A percentile compares a stretch with the other conserved stretches of the same genome.
Conservation (phyloP, 1,140 invertebrate genomes). For the Hylyphantes graminicola region DNA sequence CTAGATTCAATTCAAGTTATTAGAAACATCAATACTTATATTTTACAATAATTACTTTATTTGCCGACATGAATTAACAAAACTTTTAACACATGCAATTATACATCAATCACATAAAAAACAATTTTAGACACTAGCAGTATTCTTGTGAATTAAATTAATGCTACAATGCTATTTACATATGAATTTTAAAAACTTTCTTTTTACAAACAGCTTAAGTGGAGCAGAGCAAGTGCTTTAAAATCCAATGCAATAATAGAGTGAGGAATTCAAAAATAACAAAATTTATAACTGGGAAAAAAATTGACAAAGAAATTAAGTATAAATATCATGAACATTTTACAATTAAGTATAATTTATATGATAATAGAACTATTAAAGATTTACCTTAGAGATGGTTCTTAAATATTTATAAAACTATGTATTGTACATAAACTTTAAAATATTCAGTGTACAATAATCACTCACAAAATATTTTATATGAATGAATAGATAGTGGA, state of each 20-base stretch:
- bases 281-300: background rate
- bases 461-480: background rate
- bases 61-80: slow-evolving; percentile 30
- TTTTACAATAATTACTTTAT: slow-evolving; percentile 42
- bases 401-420: background rate
- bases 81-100: slow-evolving; percentile 34
- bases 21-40: background rate
- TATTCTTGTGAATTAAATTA: slow-evolving; percentile 33
- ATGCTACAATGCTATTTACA: slow-evolving; percentile 44
- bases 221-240: slow-evolving; percentile 7
- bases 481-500: background rate
- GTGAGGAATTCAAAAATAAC: background rate
- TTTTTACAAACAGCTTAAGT: slow-evolving; percentile 25
- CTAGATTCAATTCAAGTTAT: background rate
- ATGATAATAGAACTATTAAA: background rate
- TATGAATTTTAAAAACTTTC: slow-evolving; percentile 38
- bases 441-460: background rate
- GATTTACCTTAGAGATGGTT: too few relatives aligned
- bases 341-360: background rate
- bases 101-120: slow-evolving; percentile 46
- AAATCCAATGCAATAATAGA: slow-evolving; percentile 8
- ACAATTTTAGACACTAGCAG: slow-evolving; percentile 23
- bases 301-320: background rate
- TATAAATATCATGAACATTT: background rate
- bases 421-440: background rate